Evolutionary conservation across 2,797 vertebrate species (phyloP), one percentile per base, ranked within the genome.

Genomic region (Dryobates pubescens): DNA sequence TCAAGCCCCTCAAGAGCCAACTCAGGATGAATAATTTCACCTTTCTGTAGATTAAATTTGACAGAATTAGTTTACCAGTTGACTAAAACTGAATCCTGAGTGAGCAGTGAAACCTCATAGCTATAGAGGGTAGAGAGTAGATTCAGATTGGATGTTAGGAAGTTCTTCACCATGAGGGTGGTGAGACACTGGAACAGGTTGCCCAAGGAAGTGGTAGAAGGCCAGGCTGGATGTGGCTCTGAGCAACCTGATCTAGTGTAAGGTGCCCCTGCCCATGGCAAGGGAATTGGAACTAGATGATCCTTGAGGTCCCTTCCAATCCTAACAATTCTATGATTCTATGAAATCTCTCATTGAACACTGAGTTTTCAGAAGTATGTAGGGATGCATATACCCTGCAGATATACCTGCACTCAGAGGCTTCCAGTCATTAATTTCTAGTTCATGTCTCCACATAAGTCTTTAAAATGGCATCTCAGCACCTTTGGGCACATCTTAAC

Each of bases 361-460:
- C 24, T 41, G n/a, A 11, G 9, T 45, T 79, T 63, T 22, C 27
- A 79, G 82, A 49, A 57, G 9, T 36, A 15, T 1, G 1, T 4
- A 5, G 19, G 19, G 4, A 32, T 9, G 4, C 16, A 27, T 4
- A 12, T 1, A 17, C 1, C 7, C 4, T 47, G 47, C 43, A 54
- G 49, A 18, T 3, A 4, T 29, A 56, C 12, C 7, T 36, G 16
- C 19, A 67, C 20, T 9, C 20, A 16, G 30, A 53, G 20, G 19
- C 1, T 58, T 61, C 24, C 32, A 61, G 36, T 30, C 26, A 38
- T 5, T 30, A 13, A 24, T 67, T 92, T 47, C 49, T 3, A 14
- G 18, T 32, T 64, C 9, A 5, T 1, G 2, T 17, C 30, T 30
- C 24, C 30, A 23, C 2, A 0, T 3, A 0, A 1, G 2, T 19